These are phyloP conservation scores for Heteractis magnifica DNA, from an alignment of 92 coral and sea anemone genomes.

Conservation along the genomic window DNA sequence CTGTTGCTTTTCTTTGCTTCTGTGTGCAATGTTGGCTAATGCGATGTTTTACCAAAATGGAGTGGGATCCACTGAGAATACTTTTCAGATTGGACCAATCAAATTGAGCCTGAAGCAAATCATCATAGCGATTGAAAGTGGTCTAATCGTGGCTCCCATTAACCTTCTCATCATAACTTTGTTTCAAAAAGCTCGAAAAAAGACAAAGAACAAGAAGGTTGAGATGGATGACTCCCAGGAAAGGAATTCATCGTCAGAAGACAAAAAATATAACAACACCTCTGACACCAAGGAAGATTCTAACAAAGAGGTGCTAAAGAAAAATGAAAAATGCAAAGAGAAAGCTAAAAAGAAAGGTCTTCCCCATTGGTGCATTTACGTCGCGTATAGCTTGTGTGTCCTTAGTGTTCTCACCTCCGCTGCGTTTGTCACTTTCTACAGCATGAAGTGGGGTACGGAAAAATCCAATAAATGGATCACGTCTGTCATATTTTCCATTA, in stretches of 20 bases:
- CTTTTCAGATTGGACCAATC: slow-evolving; percentile 69
- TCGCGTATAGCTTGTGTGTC: slow-evolving; percentile 61
- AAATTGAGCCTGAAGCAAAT: slow-evolving; percentile 69
- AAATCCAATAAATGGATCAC: slow-evolving; percentile 73
- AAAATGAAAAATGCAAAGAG: background rate
- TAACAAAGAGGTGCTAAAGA: background rate
- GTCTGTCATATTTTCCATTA: slow-evolving; percentile 62
- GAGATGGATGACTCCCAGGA: background rate
- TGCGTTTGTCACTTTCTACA: slow-evolving; percentile 55
- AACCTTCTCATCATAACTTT: slow-evolving; percentile 65
- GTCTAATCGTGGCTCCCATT: slow-evolving; percentile 73
- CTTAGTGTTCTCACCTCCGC: slow-evolving; percentile 57
- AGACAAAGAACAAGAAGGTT: slow-evolving; percentile 6
- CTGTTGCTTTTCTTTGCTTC: slow-evolving; percentile 80
- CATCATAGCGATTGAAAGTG: slow-evolving; percentile 65
- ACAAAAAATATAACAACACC: background rate
- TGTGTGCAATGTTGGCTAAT: slow-evolving; percentile 84
- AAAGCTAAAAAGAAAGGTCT: slow-evolving; percentile 44
- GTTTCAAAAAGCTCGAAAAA: slow-evolving; percentile 77
- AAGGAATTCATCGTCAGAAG: background rate
- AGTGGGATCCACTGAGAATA: slow-evolving; percentile 15
- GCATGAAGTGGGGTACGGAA: slow-evolving; percentile 87
- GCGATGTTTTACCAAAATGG: slow-evolving; percentile 84
- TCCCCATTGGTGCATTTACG: slow-evolving; percentile 56
- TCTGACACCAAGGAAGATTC: background rate